phyloP scores from a whole-genome alignment of 2,797 vertebrate genomes.

The Psittacula derbiana region DNA sequence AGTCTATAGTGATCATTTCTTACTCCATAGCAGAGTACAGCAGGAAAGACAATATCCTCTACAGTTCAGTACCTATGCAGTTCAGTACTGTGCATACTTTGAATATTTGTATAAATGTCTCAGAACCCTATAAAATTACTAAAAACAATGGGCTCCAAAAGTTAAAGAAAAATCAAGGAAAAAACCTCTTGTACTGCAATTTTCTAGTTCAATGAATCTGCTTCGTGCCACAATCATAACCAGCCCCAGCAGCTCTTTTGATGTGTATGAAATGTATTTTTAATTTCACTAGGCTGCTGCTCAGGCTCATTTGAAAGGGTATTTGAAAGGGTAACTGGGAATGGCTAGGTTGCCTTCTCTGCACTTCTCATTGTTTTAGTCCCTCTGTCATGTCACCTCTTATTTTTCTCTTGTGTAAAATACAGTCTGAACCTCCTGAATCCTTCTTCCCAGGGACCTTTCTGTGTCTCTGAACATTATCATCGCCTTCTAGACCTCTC shows the following conservation, averaged over 20 bases:
- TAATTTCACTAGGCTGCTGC: slow-evolving; percentile 25
- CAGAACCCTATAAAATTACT: neutral
- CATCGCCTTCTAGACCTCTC: neutral
- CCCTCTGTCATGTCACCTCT: neutral
- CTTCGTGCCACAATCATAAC: neutral
- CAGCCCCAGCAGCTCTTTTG: neutral
- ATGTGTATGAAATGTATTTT: slow-evolving; percentile 22
- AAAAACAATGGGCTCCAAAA: neutral
- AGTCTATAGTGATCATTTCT: neutral
- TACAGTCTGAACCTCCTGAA: neutral
- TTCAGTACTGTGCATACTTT: neutral
- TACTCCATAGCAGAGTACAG: neutral
- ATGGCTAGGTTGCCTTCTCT: neutral
- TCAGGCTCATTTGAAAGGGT: neutral
- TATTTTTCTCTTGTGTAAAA: slow-evolving; percentile 23
- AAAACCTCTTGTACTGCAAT: neutral
- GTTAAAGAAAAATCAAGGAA: neutral
- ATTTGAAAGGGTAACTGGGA: neutral
- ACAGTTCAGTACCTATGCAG: neutral
- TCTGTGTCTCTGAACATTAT: neutral
- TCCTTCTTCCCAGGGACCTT: neutral
- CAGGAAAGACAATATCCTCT: neutral
- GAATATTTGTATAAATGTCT: neutral
- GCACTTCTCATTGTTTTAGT: neutral
- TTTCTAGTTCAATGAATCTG: neutral